Conservation (phyloP, 2,113 vertebrate genomes). For the Pteropus alecto region DNA sequence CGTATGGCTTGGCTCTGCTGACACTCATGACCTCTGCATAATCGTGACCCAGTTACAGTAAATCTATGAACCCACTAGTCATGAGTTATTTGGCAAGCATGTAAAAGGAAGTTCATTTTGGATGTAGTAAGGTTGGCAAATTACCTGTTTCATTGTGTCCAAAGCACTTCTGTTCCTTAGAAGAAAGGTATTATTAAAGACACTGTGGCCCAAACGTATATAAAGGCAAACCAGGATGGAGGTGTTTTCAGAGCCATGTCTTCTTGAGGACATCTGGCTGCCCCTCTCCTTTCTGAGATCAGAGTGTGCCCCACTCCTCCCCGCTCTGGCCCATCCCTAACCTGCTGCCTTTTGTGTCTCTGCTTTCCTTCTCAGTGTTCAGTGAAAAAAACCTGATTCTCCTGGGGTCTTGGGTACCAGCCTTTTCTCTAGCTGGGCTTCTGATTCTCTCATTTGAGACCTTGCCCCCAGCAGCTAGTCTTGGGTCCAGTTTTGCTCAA, state of each 20-base stretch:
- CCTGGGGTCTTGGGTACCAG: background rate
- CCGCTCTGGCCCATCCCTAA: background rate
- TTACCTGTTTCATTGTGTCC: background rate
- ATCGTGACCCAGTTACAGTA: background rate
- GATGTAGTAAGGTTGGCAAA: background rate
- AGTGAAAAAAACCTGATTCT: background rate
- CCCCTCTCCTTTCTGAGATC: too few species aligned
- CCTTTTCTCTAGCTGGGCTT: background rate
- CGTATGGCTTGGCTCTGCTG: too few species aligned
- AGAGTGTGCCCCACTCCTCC: too few species aligned
- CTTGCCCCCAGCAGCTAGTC: background rate
- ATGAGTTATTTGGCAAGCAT: background rate
- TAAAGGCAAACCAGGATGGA: background rate
- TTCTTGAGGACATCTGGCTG: accelerated
- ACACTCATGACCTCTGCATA: background rate
- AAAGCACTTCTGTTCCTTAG: background rate
- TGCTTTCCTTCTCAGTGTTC: background rate
- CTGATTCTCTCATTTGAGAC: background rate
- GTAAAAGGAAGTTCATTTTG: background rate
- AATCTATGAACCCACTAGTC: background rate
- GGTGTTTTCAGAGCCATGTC: background rate
- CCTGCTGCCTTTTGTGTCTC: background rate
- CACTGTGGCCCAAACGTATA: background rate
- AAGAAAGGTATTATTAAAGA: background rate
- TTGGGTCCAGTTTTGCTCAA: background rate